Evolutionary conservation across 2,113 vertebrate species (phyloP).

Genomic region (Leptobrachium ailaonicum): DNA sequence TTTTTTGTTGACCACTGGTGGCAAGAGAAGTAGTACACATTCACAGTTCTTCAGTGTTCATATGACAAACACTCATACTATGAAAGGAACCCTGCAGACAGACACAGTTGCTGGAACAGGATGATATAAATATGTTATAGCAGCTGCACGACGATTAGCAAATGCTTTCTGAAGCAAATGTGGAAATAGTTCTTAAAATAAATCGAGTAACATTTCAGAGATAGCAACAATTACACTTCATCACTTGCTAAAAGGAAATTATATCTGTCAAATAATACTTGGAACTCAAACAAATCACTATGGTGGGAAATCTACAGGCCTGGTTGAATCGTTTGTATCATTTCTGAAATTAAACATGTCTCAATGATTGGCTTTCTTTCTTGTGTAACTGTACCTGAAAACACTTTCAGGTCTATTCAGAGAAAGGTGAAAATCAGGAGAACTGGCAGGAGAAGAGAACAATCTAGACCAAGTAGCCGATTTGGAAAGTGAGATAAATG

Average conservation of each 20-base stretch:
- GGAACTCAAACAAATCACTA: not conserved
- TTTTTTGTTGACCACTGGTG: slow-evolving; percentile 22
- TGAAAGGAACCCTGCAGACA: slow-evolving; percentile 32
- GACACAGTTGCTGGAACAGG: slow-evolving; percentile 35
- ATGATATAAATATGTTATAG: slow-evolving; percentile 19
- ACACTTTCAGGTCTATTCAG: too few species aligned
- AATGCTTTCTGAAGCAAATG: slow-evolving; percentile 41
- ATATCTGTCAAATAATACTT: not conserved
- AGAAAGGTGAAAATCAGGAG: too few species aligned
- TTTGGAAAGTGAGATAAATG: too few species aligned
- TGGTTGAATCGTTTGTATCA: not conserved
- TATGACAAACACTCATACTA: slow-evolving; percentile 33
- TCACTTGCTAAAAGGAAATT: not conserved
- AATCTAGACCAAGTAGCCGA: too few species aligned
- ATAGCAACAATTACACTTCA: not conserved
- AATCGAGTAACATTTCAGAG: not conserved
- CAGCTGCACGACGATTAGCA: slow-evolving; percentile 37
- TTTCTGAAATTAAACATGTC: not conserved
- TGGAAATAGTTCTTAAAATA: slow-evolving; percentile 8
- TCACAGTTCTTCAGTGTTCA: not conserved
- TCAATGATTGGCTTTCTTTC: too few species aligned
- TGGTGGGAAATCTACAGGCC: not conserved
- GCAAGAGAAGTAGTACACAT: slow-evolving; percentile 28
- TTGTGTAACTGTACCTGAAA: too few species aligned
- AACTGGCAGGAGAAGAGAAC: too few species aligned